Evolutionary conservation across 2,888 invertebrate species (phyloP).

Genomic region (Cheilosia vulpina): DNA sequence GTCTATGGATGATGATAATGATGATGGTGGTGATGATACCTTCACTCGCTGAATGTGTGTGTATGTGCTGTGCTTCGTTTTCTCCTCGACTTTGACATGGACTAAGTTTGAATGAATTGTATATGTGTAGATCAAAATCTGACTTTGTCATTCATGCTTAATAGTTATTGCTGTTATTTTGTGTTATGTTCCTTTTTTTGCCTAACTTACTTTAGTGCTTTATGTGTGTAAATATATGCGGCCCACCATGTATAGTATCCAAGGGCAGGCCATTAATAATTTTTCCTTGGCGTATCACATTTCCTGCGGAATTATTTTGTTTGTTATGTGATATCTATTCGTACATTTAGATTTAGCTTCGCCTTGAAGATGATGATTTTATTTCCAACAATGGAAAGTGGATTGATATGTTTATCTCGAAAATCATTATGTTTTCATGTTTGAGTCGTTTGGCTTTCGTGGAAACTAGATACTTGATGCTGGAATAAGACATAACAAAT

Average conservation of each 20-base stretch:
- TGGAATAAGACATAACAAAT: no score
- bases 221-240: conserved; percentile 26
- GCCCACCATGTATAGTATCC: conserved; percentile 16
- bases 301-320: conserved; percentile 47
- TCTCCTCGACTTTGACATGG: conserved; percentile 9
- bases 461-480: no score
- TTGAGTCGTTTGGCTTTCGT: no score
- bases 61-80: neutral
- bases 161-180: conserved; percentile 12
- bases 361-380: conserved; percentile 33
- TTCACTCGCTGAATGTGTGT: conserved; percentile 1
- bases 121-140: conserved; percentile 26
- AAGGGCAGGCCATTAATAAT: conserved; percentile 30
- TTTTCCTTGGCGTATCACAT: conserved; percentile 34
- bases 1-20: conserved; percentile 57
- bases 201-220: conserved; percentile 45
- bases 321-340: conserved; percentile 38
- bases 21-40: conserved; percentile 60
- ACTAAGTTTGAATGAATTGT: conserved; percentile 29
- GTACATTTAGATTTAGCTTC: neutral
- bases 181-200: conserved; percentile 41
- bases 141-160: conserved; percentile 15
- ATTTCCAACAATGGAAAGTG: neutral
- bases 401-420: conserved; percentile 49
- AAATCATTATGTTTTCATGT: no score